Conservation (phyloP, 1,140 invertebrate species). For the Alviniconcha marisindica region DNA sequence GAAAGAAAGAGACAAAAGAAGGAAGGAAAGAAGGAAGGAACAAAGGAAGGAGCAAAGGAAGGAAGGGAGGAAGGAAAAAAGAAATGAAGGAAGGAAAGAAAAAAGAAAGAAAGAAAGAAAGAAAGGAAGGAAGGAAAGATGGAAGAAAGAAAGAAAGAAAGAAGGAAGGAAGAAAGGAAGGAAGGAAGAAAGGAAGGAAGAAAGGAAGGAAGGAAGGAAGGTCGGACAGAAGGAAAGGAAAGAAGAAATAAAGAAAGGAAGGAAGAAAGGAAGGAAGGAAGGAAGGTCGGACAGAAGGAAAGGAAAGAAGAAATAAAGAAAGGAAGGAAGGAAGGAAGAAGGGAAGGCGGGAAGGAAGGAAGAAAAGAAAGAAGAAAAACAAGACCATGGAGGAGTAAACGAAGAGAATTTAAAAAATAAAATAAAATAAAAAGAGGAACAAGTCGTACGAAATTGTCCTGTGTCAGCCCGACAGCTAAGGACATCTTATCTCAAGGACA, state of each 20-base stretch:
- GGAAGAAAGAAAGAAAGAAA: not conserved
- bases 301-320: not conserved
- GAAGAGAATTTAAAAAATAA: no score
- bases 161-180: not conserved
- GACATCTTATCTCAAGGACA: no score
- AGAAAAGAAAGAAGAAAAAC: not conserved
- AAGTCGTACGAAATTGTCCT: no score
- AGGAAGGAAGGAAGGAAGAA: not conserved
- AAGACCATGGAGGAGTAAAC: not conserved
- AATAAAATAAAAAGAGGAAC: no score
- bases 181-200: not conserved
- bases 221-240: not conserved
- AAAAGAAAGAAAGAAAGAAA: not conserved
- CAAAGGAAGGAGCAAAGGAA: slow-evolving; percentile 1
- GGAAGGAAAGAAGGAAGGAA: slow-evolving; percentile 3
- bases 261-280: not conserved
- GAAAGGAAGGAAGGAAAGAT: not conserved
- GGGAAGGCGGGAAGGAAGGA: not conserved
- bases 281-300: not conserved
- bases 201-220: not conserved
- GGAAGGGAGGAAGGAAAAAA: not conserved
- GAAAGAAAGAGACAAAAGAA: slow-evolving; percentile 5
- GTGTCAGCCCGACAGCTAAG: no score
- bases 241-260: not conserved
- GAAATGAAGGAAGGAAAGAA: not conserved